Evolutionary conservation across 2,888 invertebrate species (phyloP), one percentile per base, ranked within the genome.

Genomic region (Macrophya annulata): DNA sequence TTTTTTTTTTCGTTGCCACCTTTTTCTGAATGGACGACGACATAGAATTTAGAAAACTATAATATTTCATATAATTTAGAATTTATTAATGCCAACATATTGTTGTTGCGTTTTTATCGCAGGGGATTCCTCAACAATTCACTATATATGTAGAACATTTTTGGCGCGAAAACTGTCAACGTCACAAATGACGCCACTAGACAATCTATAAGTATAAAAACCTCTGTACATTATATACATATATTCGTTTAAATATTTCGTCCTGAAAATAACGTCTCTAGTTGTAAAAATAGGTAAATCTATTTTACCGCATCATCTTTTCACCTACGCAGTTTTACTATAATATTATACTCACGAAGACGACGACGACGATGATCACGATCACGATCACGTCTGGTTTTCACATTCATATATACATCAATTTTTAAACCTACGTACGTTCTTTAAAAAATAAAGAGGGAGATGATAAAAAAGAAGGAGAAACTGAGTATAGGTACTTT

Each of bases 291-390:
- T 83, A 83, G 71, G 17, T 25, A n/a, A 83, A 71, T 83, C 68
- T 83, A 83, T 83, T 83, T 83, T 48, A 48, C 68, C 17, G 31
- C 31, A 83, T 48, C 25, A 68, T 83, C 25, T 71, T 45, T 43
- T 68, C 83, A 68, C 83, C 83, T 83, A 83, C 83, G 83, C 83
- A 68, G 62, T 68, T 83, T 83, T 71, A 31, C 68, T 81, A 59
- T 40, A 55, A 43, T 81, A 81, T 59, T 81, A 81, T 59, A 81
- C 48, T 31, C 12, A 74, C 43, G 43, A 31, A 31, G 31, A 68
- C 65, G 4, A 55, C 65, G 6, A 68, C 65, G 65, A 31, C 65
- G 31, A 68, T 21, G 45, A 40, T 43, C 40, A 68, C 65, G 65
- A 31, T 31, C 6, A 68, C 45, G 45, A 40, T 43, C 40, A 45